Percentiles rank a stretch among this genome's conserved stretches.
Conservation (phyloP, 1,140 invertebrate genomes). For the Rhizoglyphus robini region DNA sequence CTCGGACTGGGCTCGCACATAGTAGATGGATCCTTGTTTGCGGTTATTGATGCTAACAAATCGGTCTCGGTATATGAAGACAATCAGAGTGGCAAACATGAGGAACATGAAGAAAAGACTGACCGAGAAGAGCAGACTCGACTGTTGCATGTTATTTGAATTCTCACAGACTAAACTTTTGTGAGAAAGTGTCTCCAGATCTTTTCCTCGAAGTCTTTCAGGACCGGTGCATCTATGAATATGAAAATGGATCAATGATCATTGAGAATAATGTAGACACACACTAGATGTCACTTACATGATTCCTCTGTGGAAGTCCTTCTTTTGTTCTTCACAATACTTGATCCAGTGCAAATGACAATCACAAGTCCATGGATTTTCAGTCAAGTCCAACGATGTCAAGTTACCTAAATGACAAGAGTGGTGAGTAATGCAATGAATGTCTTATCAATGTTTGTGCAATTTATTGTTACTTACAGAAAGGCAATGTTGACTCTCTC, state of each 20-base stretch:
- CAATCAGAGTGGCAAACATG: constrained; percentile 15
- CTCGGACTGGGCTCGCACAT: constrained; percentile 25
- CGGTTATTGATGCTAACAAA: constrained; percentile 20
- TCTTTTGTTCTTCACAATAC: constrained; percentile 19
- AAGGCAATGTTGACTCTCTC: constrained; percentile 6
- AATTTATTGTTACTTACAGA: not conserved
- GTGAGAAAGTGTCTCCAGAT: not conserved
- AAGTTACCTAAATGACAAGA: constrained; percentile 10
- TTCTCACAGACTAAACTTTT: constrained; percentile 19
- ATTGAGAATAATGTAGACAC: not conserved
- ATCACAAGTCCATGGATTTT: constrained; percentile 26
- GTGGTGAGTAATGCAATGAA: not conserved
- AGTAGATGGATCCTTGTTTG: constrained; percentile 26
- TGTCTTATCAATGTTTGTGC: not conserved
- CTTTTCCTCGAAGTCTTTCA: not conserved
- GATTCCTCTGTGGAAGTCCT: not conserved
- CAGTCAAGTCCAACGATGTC: constrained; percentile 22
- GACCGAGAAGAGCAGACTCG: constrained; percentile 15
- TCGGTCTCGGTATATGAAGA: constrained; percentile 21
- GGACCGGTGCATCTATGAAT: constrained; percentile 20
- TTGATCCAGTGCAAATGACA: constrained; percentile 25
- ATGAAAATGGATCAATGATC: not conserved
- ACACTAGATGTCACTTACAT: not conserved
- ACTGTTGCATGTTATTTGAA: not conserved
- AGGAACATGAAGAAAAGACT: constrained; percentile 13